Conservation (phyloP, 92 coral and sea anemone genomes). For the Epizoanthus illoricatus region DNA sequence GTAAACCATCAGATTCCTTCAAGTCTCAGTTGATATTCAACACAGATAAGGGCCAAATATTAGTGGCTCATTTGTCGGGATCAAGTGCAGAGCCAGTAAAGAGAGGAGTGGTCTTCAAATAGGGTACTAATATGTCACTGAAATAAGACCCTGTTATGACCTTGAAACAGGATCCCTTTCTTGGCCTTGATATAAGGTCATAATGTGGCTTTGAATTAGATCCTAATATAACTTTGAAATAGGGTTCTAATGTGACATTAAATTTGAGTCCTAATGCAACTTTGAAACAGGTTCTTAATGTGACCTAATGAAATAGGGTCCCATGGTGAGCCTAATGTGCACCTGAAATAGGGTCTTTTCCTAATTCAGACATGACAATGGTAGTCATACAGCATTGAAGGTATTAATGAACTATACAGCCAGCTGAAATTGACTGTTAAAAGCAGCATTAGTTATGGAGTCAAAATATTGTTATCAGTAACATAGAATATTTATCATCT, state of each 20-base stretch:
- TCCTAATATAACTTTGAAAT: neutral
- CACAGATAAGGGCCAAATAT: conserved; percentile 33
- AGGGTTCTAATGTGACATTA: neutral
- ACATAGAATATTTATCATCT: too few species aligned
- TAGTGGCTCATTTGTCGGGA: conserved; percentile 25
- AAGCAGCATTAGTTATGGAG: too few species aligned
- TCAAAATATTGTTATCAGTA: too few species aligned
- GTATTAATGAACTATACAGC: too few species aligned
- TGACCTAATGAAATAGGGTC: neutral
- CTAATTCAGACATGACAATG: too few species aligned
- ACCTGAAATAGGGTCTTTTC: too few species aligned
- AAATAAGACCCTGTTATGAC: neutral
- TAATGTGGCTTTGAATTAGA: neutral
- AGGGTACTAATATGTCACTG: neutral
- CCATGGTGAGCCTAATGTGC: too few species aligned
- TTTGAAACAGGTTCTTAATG: neutral
- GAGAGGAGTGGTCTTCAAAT: neutral
- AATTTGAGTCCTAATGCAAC: neutral
- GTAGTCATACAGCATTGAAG: too few species aligned
- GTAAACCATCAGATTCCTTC: conserved; percentile 63
- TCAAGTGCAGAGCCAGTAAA: neutral
- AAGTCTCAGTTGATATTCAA: conserved; percentile 60
- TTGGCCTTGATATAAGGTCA: neutral
- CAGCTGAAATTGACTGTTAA: too few species aligned
- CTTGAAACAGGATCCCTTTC: neutral